phyloP scores from a whole-genome alignment of 2,113 vertebrate species.

The Semnornis frantzii region DNA sequence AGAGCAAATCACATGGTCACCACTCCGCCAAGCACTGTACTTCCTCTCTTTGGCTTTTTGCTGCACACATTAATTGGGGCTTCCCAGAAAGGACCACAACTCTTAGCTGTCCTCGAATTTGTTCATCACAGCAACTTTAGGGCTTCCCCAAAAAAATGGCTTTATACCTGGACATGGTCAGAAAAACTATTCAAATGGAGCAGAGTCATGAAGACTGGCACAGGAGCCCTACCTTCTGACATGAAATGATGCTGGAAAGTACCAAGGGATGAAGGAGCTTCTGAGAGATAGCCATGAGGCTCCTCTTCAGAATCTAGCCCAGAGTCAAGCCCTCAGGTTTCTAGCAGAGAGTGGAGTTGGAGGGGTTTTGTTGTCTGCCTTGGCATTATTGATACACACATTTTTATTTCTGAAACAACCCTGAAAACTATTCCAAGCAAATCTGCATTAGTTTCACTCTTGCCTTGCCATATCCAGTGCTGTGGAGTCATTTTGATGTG shows the following conservation, averaged over 20 bases:
- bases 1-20: background rate
- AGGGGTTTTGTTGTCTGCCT: background rate
- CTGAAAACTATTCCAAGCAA: background rate
- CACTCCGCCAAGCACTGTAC: rapidly evolving
- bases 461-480: background rate
- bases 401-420: background rate
- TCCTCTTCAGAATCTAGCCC: background rate
- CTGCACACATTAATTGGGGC: rapidly evolving
- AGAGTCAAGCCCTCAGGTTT: background rate
- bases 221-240: background rate
- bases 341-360: background rate
- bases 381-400: background rate
- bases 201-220: background rate
- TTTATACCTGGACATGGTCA: background rate
- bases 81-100: background rate
- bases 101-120: background rate
- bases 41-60: background rate
- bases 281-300: background rate
- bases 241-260: background rate
- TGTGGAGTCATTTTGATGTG: background rate
- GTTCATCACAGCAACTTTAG: background rate
- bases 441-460: background rate
- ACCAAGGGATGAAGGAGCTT: background rate
- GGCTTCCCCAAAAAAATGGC: background rate
- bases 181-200: background rate